Conservation (phyloP, 2,888 invertebrate species). For the Dolichopus griseipennis region DNA sequence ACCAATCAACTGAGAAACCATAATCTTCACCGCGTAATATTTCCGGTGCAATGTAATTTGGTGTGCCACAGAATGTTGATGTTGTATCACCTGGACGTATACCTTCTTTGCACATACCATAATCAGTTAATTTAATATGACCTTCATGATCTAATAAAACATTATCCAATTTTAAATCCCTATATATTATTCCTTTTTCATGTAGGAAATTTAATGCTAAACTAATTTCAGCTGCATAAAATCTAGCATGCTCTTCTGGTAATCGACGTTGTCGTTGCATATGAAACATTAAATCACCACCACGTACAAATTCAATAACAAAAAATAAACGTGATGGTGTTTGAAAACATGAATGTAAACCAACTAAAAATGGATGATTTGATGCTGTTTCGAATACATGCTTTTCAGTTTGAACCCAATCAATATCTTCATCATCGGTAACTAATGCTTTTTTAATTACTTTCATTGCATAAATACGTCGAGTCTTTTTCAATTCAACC, state of each 20-base stretch:
- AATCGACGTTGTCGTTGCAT: slow-evolving; percentile 96
- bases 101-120: slow-evolving; percentile 96
- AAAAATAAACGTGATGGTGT: slow-evolving; percentile 93
- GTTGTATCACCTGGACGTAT: slow-evolving; percentile 92
- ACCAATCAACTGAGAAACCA: slow-evolving; percentile 81
- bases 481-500: slow-evolving; percentile 92
- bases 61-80: slow-evolving; percentile 93
- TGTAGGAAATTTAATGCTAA: slow-evolving; percentile 96
- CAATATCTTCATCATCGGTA: slow-evolving; percentile 94
- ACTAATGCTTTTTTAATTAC: slow-evolving; percentile 98
- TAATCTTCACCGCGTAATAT: slow-evolving; percentile 92
- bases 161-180: slow-evolving; percentile 94
- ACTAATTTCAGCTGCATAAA: slow-evolving; percentile 99
- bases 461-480: slow-evolving; percentile 99
- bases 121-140: slow-evolving; percentile 98
- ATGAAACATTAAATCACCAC: slow-evolving; percentile 97
- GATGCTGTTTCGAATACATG: slow-evolving; percentile 99
- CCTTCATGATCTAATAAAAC: slow-evolving; percentile 97
- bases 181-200: slow-evolving; percentile 95
- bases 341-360: slow-evolving; percentile 98
- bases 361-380: slow-evolving; percentile 98
- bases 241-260: slow-evolving; percentile 95
- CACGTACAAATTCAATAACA: slow-evolving; percentile 98
- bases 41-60: slow-evolving; percentile 99
- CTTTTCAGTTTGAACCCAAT: slow-evolving; percentile 99